Percentiles rank a stretch among this genome's conserved stretches.
phyloP scores from a whole-genome alignment of 1,140 invertebrate genomes.

The Philaenus spumarius region DNA sequence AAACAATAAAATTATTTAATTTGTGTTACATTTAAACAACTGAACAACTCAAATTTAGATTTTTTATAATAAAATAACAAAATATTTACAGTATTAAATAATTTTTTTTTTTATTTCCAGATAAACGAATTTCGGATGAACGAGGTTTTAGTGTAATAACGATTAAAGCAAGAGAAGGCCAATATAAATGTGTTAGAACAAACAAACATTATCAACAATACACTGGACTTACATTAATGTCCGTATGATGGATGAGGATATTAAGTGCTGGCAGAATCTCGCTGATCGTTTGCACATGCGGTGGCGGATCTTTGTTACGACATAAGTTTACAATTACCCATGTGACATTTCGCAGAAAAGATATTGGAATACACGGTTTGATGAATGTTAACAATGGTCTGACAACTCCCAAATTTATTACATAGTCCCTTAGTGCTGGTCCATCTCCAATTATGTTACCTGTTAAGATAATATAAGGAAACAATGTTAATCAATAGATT shows the following conservation, averaged over 20 bases:
- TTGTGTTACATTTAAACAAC: too few relatives aligned
- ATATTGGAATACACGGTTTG: conserved; percentile 85
- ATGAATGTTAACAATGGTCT: conserved; percentile 85
- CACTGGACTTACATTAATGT: conserved; percentile 90
- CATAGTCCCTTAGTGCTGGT: conserved; percentile 81
- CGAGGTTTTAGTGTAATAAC: too few relatives aligned
- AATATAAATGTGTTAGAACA: too few relatives aligned
- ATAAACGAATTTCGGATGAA: too few relatives aligned
- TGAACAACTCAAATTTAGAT: too few relatives aligned
- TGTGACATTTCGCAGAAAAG: conserved; percentile 92
- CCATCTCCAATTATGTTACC: conserved; percentile 91
- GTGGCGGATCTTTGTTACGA: conserved; percentile 92
- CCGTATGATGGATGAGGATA: conserved; percentile 89
- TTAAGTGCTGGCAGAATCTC: conserved; percentile 93
- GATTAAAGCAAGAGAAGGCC: too few relatives aligned
- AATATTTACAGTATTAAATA: too few relatives aligned
- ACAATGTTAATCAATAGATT: too few relatives aligned
- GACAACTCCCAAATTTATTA: conserved; percentile 85
- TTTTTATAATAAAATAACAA: too few relatives aligned
- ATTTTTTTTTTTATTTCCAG: too few relatives aligned
- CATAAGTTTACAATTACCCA: conserved; percentile 98
- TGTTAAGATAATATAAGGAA: conserved; percentile 24
- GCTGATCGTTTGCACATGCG: conserved; percentile 75
- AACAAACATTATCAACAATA: too few relatives aligned
- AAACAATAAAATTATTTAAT: too few relatives aligned